Evolutionary conservation across 2,113 vertebrate genomes (phyloP).

Genomic region (Australoheros scitulus): DNA sequence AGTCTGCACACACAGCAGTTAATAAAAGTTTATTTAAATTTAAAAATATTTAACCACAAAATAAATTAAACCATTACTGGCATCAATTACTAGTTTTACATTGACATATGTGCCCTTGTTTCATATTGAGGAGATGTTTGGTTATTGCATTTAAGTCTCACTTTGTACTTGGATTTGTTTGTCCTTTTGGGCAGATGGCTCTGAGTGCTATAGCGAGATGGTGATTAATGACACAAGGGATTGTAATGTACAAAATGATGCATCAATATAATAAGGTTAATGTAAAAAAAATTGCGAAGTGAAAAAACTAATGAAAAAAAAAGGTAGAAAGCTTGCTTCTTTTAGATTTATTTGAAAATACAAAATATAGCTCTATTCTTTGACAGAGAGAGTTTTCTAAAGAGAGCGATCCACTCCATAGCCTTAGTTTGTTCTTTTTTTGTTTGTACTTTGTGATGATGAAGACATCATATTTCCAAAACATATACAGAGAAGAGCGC

Average conservation of each 20-base stretch:
- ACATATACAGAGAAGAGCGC: not conserved
- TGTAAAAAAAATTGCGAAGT: not conserved
- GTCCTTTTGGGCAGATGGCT: slow-evolving; percentile 38
- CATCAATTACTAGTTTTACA: slow-evolving; percentile 14
- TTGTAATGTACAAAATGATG: slow-evolving; percentile 11
- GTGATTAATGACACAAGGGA: slow-evolving; percentile 41
- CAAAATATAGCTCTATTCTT: not conserved
- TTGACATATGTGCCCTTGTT: slow-evolving; percentile 39
- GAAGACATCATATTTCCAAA: not conserved
- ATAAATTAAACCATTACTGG: not conserved
- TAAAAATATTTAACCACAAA: slow-evolving; percentile 4
- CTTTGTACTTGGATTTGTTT: slow-evolving; percentile 16
- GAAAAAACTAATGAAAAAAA: not conserved
- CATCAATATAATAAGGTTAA: slow-evolving; percentile 24
- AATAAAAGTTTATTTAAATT: not conserved
- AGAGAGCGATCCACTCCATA: too few species aligned
- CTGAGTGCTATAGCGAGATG: slow-evolving; percentile 18
- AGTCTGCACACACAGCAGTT: not conserved
- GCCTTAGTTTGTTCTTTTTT: too few species aligned
- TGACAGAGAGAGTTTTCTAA: not conserved
- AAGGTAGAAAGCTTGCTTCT: not conserved
- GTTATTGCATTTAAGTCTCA: slow-evolving; percentile 37
- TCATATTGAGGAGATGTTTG: slow-evolving; percentile 45
- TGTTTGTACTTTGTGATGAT: too few species aligned
- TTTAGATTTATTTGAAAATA: not conserved